These are phyloP conservation scores for Cephalopholis sonnerati DNA, from an alignment of 2,113 vertebrate species.

Conservation along the genomic window DNA sequence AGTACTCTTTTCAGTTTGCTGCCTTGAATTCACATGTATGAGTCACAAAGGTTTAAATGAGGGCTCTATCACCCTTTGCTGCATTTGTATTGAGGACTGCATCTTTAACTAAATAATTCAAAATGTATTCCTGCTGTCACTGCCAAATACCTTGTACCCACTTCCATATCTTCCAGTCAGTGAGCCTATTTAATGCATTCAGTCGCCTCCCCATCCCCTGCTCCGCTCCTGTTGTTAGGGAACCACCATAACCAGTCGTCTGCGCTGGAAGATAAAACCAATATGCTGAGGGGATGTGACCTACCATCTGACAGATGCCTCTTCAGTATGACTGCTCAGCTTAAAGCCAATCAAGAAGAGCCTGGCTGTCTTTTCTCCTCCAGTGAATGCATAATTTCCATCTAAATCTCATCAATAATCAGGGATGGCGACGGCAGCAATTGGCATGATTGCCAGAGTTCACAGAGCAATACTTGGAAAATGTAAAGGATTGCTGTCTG, in stretches of 20 bases:
- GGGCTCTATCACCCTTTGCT: slow-evolving; percentile 11
- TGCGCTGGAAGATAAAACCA: slow-evolving; percentile 62
- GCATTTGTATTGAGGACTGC: slow-evolving; percentile 35
- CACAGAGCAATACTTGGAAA: slow-evolving; percentile 50
- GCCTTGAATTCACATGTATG: not conserved
- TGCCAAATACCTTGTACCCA: slow-evolving; percentile 59
- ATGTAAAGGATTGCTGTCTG: slow-evolving; percentile 43
- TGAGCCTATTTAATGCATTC: slow-evolving; percentile 47
- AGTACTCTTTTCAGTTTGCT: not conserved
- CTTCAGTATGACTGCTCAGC: slow-evolving; percentile 56
- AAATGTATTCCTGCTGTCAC: slow-evolving; percentile 27
- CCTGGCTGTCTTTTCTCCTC: slow-evolving; percentile 48
- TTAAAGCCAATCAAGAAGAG: slow-evolving; percentile 73
- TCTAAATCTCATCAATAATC: slow-evolving; percentile 78
- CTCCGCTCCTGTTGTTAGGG: slow-evolving; percentile 48
- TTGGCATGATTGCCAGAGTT: slow-evolving; percentile 57
- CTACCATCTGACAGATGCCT: slow-evolving; percentile 64
- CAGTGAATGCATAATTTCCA: slow-evolving; percentile 71
- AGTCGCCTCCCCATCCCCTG: slow-evolving; percentile 41
- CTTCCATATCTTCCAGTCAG: slow-evolving; percentile 46
- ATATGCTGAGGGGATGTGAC: slow-evolving; percentile 39
- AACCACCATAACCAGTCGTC: slow-evolving; percentile 53
- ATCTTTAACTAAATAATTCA: slow-evolving; percentile 50
- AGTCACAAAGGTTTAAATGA: not conserved
- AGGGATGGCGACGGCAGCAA: slow-evolving; percentile 47